Base-by-base conservation (phyloP, 2,888 invertebrate genomes). In the Eupithecia centaureata region DNA sequence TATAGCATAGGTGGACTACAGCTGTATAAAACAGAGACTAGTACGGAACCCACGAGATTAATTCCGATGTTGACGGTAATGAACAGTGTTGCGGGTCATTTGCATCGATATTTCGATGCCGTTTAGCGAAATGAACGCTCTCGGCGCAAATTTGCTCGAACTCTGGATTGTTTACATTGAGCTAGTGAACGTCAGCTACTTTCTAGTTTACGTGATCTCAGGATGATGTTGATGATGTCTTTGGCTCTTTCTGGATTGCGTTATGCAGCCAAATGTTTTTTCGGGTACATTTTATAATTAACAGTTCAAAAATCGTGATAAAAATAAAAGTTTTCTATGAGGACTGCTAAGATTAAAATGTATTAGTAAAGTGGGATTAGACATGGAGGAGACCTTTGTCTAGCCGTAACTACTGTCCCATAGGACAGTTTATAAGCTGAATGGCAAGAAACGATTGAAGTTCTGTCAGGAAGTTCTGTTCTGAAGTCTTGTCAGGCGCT, bases 31-130 rank as follows among this genome's bases (percentile, higher is more conserved):
- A 57, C 32, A 22, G 57, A 57, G 18, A 52, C 66, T 67, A 72
- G 60, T 67, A 42, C 51, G 22, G 51, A 38, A 10, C 74, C 65
- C 67, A 56, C 27, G 73, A 73, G 70, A 86, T 86, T 87, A 90
- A 90, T 88, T 84, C 69, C 85, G 80, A 89, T 86, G 83, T 79
- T 75, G 82, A 78, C 77, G 83, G 82, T 90, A 90, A 90, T 90
- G 88, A 89, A 85, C 83, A 77, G 78, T 71, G 79, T 78, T 70
- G 73, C 77, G 76, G 79, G 77, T 84, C 85, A 85, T 87, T 86
- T 86, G 84, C 83, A 81, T 83, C 83, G 84, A 86, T 87, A 85
- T 86, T 86, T 76, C 79, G 82, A 77, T 81, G 79, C 80, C 81
- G 81, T 84, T 83, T 81, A 80, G 78, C 73, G 77, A 82, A 87